Percentiles rank a stretch among this genome's conserved stretches.
Conservation (phyloP, 2,888 invertebrate species). For the Zele albiditarsus region DNA sequence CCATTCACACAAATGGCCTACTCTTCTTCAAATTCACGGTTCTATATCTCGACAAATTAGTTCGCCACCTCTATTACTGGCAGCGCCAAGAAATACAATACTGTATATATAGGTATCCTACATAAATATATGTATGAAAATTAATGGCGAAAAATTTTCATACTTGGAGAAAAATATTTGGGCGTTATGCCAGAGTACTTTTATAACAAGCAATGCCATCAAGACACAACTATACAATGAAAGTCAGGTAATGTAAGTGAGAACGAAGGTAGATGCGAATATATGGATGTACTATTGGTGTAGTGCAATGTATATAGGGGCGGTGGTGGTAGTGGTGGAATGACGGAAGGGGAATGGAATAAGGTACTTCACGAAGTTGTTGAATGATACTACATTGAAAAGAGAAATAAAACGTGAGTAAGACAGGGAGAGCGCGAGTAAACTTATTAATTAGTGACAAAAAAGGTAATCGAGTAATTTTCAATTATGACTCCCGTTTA, state of each 20-base stretch:
- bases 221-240: not conserved
- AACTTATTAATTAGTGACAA: conserved; percentile 78
- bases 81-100: not conserved
- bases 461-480: conserved; percentile 81
- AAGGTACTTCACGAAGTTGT: not conserved
- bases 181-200: conserved; percentile 5
- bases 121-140: conserved; percentile 3
- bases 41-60: conserved; percentile 7
- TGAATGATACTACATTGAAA: not conserved
- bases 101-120: not conserved
- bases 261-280: not conserved
- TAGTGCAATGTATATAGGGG: not conserved
- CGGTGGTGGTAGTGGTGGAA: not conserved
- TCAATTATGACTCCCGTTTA: conserved; percentile 76
- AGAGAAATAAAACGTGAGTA: conserved; percentile 22
- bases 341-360: not conserved
- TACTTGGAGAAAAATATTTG: not conserved
- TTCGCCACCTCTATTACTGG: conserved; percentile 11
- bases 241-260: not conserved
- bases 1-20: conserved; percentile 16
- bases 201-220: conserved; percentile 1
- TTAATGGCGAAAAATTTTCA: not conserved
- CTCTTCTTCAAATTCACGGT: conserved; percentile 10
- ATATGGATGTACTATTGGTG: not conserved
- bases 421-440: conserved; percentile 59